Evolutionary conservation across 2,888 invertebrate species (phyloP), one percentile per base, ranked within the genome.

Genomic region (Trachelus iudaicus): DNA sequence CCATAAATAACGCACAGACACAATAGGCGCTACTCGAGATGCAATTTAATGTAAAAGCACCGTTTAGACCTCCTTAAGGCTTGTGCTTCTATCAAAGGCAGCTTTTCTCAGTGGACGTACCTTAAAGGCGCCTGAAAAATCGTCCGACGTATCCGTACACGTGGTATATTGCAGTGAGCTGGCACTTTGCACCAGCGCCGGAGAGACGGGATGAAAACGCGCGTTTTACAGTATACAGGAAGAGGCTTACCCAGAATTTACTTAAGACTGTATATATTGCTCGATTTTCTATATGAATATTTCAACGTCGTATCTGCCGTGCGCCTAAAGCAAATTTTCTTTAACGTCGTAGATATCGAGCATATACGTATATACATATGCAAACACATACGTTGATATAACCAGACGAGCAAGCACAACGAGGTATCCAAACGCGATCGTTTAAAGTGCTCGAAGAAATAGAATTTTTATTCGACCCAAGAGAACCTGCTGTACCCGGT

Each of bases 21-120:
- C 80, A 69, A 82, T 77, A 73, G 71, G 75, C 71, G 76, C 75
- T 78, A 75, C 81, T 78, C 80, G 69, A 80, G 79, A 77, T 76
- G 80, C 78, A 74, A 82, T 83, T 81, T 81, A 82, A 77, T 75
- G 77, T 77, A 73, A 75, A 79, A 79, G 31, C n/a, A 33, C 11
- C 71, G 71, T 56, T 56, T 56, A 56, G 2, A 56, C 23, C 56
- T 56, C 56, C 56, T 56, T 9, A 23, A 56, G 23, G 9, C 6
- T 23, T 56, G 2, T 56, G 56, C 56, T 56, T 56, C 23, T 23
- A 23, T 56, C 56, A 9, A 23, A 23, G 23, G 56, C 23, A 56
- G 23, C 23, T 56, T 56, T 56, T 56, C 56, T 23, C 56, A 23
- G 23, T 56, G 23, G 56, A 56, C 23, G 56, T 56, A 15, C 56